Percentiles rank a stretch among this genome's conserved stretches.
These are phyloP conservation scores for Gnathonemus echidnorhynchus DNA, from an alignment of 2,113 vertebrate genomes.

Conservation along the genomic window DNA sequence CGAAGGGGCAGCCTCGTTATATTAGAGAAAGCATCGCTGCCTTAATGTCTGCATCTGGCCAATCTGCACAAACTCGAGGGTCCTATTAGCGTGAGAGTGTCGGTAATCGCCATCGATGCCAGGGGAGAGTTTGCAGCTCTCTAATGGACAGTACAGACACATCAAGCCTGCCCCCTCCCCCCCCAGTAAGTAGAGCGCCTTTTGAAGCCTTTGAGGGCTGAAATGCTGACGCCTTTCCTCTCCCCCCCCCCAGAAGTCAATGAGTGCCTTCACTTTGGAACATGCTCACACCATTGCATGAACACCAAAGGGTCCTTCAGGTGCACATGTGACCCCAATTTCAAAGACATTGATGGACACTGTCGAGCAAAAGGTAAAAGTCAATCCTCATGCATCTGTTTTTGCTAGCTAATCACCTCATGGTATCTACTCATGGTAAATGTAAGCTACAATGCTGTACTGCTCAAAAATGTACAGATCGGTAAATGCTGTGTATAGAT, in stretches of 20 bases:
- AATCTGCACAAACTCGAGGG: not conserved
- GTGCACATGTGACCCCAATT: constrained; percentile 73
- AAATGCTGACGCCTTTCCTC: constrained; percentile 14
- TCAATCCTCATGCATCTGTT: not conserved
- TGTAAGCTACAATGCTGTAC: not conserved
- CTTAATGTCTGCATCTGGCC: not conserved
- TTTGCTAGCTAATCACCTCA: not conserved
- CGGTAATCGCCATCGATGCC: not conserved
- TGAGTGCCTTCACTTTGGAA: constrained; percentile 73
- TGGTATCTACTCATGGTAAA: not conserved
- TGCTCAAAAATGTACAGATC: not conserved
- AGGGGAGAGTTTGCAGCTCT: not conserved
- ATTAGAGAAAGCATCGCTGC: not conserved
- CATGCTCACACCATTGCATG: constrained; percentile 71
- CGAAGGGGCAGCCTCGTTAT: not conserved
- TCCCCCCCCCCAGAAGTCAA: constrained; percentile 61
- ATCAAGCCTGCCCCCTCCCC: not conserved
- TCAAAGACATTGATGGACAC: constrained; percentile 65
- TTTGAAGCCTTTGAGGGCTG: not conserved
- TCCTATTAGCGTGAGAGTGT: not conserved
- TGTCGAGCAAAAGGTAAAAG: constrained; percentile 75
- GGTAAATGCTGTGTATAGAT: not conserved
- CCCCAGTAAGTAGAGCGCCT: not conserved
- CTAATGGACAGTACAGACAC: not conserved
- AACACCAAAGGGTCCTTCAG: constrained; percentile 75